Percentiles rank a stretch among this genome's conserved stretches.
phyloP scores from a whole-genome alignment of 1,140 invertebrate genomes.

The Oncopodura yosiiana region DNA sequence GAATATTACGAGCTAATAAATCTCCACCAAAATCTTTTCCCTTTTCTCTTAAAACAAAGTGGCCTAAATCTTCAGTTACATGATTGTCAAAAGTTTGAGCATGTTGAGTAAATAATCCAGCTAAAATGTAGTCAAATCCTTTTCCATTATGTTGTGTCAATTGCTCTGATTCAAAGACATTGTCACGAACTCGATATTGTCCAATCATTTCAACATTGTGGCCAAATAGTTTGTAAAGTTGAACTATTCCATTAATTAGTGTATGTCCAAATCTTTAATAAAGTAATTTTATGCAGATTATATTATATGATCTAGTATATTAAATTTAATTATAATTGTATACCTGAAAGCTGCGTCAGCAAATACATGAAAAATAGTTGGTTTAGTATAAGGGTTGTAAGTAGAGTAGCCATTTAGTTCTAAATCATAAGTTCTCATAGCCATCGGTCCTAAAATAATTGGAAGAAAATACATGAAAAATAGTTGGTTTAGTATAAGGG shows the following conservation, averaged over 20 bases:
- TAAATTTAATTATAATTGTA: too few species aligned
- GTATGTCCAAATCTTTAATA: constrained; percentile 54
- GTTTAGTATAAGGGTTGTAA: constrained; percentile 40
- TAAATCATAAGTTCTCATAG: background rate
- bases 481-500: constrained; percentile 66
- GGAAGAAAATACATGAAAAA: constrained; percentile 75
- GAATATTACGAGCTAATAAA: constrained; percentile 50
- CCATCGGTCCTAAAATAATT: constrained; percentile 54
- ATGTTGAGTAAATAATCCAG: background rate
- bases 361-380: constrained; percentile 42
- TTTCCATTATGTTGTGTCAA: background rate
- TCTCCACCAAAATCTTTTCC: constrained; percentile 46
- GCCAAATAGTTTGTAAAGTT: background rate
- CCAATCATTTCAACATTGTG: background rate
- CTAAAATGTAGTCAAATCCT: background rate
- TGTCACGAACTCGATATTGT: background rate
- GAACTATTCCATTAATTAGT: constrained; percentile 20
- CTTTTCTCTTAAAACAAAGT: constrained; percentile 57
- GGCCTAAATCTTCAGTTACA: constrained; percentile 45
- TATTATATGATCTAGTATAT: too few species aligned
- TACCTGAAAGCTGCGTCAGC: constrained; percentile 47
- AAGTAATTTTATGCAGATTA: too few species aligned
- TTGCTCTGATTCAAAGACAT: background rate
- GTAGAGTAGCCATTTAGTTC: constrained; percentile 46
- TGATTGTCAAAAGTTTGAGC: constrained; percentile 1